A percentile compares a stretch with the other conserved stretches of the same genome.
Evolutionary conservation across 2,888 invertebrate genomes (phyloP).

Genomic region (Phalera bucephala): DNA sequence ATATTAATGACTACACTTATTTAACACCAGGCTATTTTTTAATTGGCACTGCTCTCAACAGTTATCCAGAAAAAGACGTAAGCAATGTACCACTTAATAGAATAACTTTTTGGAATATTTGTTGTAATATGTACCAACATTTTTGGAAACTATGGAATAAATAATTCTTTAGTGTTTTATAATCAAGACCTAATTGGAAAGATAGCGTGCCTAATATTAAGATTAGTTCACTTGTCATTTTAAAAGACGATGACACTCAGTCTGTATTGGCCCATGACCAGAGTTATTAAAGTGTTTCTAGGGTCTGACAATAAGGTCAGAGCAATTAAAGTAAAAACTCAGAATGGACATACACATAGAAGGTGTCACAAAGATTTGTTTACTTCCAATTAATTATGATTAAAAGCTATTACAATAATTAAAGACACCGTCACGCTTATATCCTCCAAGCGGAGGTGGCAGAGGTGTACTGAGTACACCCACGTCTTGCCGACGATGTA

Average conservation of each 20-base stretch:
- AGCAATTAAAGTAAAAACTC: conserved; percentile 5
- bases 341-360: not conserved
- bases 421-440: too few species aligned
- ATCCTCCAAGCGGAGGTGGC: too few species aligned
- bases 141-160: conserved; percentile 7
- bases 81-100: conserved; percentile 1
- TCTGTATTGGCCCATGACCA: conserved; percentile 10
- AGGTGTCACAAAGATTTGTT: not conserved
- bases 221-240: conserved; percentile 3
- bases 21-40: conserved; percentile 9
- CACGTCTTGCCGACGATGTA: too few species aligned
- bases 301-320: conserved; percentile 8
- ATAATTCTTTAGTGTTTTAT: conserved; percentile 5
- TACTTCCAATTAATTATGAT: not conserved
- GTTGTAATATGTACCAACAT: conserved; percentile 7
- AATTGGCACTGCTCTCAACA: conserved; percentile 7
- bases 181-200: conserved; percentile 10
- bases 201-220: conserved; percentile 6
- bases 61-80: conserved; percentile 6
- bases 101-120: conserved; percentile 8
- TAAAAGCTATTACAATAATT: not conserved
- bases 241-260: conserved; percentile 2
- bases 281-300: conserved; percentile 5
- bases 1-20: conserved; percentile 2
- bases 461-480: too few species aligned